phyloP scores from a whole-genome alignment of 2,113 vertebrate species.

The Galeopterus variegatus region DNA sequence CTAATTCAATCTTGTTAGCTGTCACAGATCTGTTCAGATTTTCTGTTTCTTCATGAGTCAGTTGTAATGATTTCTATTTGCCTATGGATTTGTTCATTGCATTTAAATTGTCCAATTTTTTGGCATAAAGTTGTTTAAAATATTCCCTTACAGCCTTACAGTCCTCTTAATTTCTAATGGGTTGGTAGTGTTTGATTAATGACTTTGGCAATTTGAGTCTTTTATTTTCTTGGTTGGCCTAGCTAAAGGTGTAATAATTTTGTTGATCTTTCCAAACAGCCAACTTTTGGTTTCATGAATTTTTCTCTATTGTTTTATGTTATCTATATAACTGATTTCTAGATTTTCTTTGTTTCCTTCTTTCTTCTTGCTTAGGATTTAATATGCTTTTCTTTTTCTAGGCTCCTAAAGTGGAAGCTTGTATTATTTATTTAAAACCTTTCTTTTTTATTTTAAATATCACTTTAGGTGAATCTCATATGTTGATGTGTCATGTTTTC shows the following conservation, averaged over 20 bases:
- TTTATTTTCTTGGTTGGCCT: background rate
- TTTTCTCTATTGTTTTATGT: constrained; percentile 43
- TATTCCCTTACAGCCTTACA: background rate
- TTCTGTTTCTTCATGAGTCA: background rate
- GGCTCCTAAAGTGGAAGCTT: background rate
- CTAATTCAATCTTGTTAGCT: background rate
- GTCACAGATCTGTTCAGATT: background rate
- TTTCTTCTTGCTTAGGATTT: background rate
- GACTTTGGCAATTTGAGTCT: background rate
- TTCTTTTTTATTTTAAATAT: constrained; percentile 21
- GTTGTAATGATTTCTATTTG: background rate
- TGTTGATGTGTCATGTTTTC: background rate
- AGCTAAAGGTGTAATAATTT: background rate
- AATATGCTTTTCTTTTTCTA: constrained; percentile 5
- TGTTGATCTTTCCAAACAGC: background rate
- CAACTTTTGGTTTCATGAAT: background rate
- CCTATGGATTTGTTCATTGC: background rate
- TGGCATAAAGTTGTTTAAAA: background rate
- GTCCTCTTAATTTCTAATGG: constrained; percentile 37
- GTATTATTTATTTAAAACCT: background rate
- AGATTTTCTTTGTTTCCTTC: constrained; percentile 7
- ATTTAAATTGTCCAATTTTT: constrained; percentile 10
- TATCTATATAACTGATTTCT: background rate
- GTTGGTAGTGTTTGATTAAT: background rate
- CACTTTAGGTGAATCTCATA: background rate